Evolutionary conservation across 2,888 invertebrate species (phyloP).

Genomic region (Buathra laborator): DNA sequence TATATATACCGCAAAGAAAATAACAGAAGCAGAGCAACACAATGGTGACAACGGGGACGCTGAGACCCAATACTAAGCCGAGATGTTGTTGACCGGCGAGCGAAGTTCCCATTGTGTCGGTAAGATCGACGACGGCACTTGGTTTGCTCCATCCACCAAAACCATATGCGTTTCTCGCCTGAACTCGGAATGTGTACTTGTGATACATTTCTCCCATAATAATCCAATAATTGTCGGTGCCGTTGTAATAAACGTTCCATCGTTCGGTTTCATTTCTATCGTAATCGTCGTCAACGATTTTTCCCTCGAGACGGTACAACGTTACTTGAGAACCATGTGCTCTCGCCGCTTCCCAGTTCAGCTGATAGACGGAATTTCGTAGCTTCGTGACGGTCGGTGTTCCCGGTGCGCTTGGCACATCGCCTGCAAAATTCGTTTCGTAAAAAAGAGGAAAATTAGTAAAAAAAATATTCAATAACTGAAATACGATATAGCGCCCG

Average conservation of each 20-base stretch:
- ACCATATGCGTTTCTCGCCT: slow-evolving; percentile 92
- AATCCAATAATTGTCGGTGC: slow-evolving; percentile 93
- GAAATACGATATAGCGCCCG: too few relatives aligned
- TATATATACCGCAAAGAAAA: slow-evolving; percentile 86
- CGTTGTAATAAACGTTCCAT: slow-evolving; percentile 91
- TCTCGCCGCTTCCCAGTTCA: slow-evolving; percentile 93
- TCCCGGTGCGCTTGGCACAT: slow-evolving; percentile 93
- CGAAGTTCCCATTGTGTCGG: slow-evolving; percentile 84
- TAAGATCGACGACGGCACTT: slow-evolving; percentile 88
- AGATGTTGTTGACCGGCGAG: slow-evolving; percentile 86
- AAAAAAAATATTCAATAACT: too few relatives aligned
- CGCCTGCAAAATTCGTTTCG: slow-evolving; percentile 86
- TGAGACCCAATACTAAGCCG: slow-evolving; percentile 88
- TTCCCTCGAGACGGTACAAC: slow-evolving; percentile 92
- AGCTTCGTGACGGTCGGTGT: slow-evolving; percentile 91
- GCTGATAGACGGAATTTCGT: slow-evolving; percentile 90
- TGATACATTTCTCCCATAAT: slow-evolving; percentile 87
- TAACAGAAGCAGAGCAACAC: slow-evolving; percentile 83
- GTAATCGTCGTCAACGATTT: slow-evolving; percentile 78
- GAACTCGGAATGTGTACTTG: slow-evolving; percentile 91
- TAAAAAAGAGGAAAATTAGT: neutral
- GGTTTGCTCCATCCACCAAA: slow-evolving; percentile 92
- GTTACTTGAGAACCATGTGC: slow-evolving; percentile 92
- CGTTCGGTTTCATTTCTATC: slow-evolving; percentile 75
- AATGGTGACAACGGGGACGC: slow-evolving; percentile 86